Evolutionary conservation across 92 coral and sea anemone genomes (phyloP), one percentile per base, ranked within the genome.

Genomic region (Diadumene lineata): DNA sequence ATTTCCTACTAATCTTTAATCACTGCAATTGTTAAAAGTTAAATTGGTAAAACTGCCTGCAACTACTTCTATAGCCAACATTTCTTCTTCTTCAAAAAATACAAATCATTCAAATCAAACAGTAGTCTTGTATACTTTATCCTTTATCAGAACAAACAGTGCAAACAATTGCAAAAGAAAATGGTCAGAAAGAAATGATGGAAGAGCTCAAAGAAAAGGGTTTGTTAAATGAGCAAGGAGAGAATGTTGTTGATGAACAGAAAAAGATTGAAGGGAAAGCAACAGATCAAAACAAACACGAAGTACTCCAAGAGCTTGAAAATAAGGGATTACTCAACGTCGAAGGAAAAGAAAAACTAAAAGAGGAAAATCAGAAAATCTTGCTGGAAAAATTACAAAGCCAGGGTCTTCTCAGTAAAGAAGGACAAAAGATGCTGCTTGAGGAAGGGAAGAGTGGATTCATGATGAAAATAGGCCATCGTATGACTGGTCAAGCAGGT

Each of bases 231-330:
- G 58, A 55, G 19, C 26, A 78, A 38, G 82, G 82, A 16, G 82
- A 78, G 56, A 27, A 56, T 6, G 76, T 78, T 1, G 68, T 78
- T 1, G 46, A 78, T 13, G 50, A 67, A 29, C 50, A 78, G 61
- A 53, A 78, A 0, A 56, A 56, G 65, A 57, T 44, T 15, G 75
- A 67, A 51, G 82, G 82, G 17, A 78, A 55, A 16, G 82, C 82
- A 15, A 78, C 82, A 11, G 82, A 78, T 2, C 64, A 78, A 32
- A 79, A 79, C 58, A 70, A 70, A 31, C 65, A 79, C 23, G 84
- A 79, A 31, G 78, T 70, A 11, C 27, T 79, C 34, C 55, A 72
- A 28, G 32, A 79, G 15, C 78, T 72, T 11, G 72, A 50, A 16
- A 30, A 72, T 29, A 50, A 71, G 31, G 70, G 61, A n/a, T 31